phyloP scores from a whole-genome alignment of 2,888 invertebrate species.

The Anorthoa munda region DNA sequence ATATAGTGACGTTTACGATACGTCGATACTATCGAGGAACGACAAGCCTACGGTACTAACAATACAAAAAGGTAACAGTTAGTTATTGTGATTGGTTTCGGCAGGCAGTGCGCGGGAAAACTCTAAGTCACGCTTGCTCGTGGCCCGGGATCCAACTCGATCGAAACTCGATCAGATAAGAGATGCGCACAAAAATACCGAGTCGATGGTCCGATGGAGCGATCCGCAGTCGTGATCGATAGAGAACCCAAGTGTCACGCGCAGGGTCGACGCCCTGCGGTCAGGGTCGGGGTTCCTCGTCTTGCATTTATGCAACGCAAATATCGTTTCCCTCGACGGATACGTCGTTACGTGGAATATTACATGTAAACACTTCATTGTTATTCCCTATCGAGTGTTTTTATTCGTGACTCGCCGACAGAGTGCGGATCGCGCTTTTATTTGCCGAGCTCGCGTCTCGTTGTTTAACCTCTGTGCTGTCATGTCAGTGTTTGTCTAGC shows the following conservation, averaged over 20 bases:
- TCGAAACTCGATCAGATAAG: conserved; percentile 85
- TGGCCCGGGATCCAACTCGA: conserved; percentile 66
- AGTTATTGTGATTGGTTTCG: conserved; percentile 83
- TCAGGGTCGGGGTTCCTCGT: conserved; percentile 86
- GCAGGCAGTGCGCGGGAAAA: conserved; percentile 77
- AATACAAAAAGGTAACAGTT: conserved; percentile 86
- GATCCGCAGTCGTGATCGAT: conserved; percentile 89
- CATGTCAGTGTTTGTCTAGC: conserved; percentile 60
- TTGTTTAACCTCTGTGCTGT: conserved; percentile 63
- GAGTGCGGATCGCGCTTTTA: conserved; percentile 65
- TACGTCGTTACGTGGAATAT: conserved; percentile 87
- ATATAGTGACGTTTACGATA: conserved; percentile 73
- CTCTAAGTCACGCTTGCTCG: conserved; percentile 80
- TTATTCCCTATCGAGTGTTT: conserved; percentile 81
- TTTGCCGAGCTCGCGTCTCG: conserved; percentile 63
- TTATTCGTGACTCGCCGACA: conserved; percentile 75
- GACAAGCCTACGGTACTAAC: conserved; percentile 83
- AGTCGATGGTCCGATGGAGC: conserved; percentile 81
- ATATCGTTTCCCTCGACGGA: conserved; percentile 81
- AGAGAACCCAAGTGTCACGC: conserved; percentile 90
- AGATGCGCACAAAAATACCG: conserved; percentile 73
- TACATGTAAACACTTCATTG: conserved; percentile 85
- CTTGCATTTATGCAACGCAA: conserved; percentile 86
- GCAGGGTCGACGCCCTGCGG: conserved; percentile 86
- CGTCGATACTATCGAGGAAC: conserved; percentile 70